Percentiles rank a stretch among this genome's conserved stretches.
These are phyloP conservation scores for Furcula furcula DNA, from an alignment of 2,888 invertebrate genomes.

Conservation along the genomic window DNA sequence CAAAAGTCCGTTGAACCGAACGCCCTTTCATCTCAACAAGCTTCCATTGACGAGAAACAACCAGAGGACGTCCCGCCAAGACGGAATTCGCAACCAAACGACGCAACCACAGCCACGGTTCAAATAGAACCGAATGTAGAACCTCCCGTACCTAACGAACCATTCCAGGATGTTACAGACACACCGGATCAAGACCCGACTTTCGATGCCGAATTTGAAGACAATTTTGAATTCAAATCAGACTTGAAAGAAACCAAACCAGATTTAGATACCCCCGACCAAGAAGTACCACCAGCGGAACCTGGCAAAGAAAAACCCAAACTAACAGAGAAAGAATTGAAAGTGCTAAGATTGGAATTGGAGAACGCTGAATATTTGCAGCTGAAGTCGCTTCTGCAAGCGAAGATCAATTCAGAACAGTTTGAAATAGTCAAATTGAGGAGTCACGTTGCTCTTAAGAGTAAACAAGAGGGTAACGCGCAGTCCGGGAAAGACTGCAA, in stretches of 20 bases:
- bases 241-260: conserved; percentile 11
- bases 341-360: conserved; percentile 82
- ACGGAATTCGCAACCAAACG: conserved; percentile 35
- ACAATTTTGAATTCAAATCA: conserved; percentile 32
- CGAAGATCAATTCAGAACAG: conserved; percentile 87
- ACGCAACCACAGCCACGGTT: conserved; percentile 23
- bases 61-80: conserved; percentile 48
- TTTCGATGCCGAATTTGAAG: conserved; percentile 64
- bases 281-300: conserved; percentile 41
- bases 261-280: conserved; percentile 35
- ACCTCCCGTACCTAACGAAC: conserved; percentile 35
- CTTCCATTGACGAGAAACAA: conserved; percentile 63
- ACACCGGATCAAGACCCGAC: conserved; percentile 47
- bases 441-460: conserved; percentile 76
- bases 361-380: conserved; percentile 85
- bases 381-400: conserved; percentile 85
- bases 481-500: conserved; percentile 55
- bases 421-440: conserved; percentile 86
- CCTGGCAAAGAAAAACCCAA: conserved; percentile 66
- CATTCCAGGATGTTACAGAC: conserved; percentile 36
- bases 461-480: conserved; percentile 61
- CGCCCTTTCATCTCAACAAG: conserved; percentile 51
- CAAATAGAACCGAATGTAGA: conserved; percentile 37
- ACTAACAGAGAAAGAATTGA: conserved; percentile 80
- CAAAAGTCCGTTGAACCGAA: conserved; percentile 80